Evolutionary conservation across 2,888 invertebrate genomes (phyloP), one percentile per base, ranked within the genome.

Genomic region (Azorinus chamasolen): DNA sequence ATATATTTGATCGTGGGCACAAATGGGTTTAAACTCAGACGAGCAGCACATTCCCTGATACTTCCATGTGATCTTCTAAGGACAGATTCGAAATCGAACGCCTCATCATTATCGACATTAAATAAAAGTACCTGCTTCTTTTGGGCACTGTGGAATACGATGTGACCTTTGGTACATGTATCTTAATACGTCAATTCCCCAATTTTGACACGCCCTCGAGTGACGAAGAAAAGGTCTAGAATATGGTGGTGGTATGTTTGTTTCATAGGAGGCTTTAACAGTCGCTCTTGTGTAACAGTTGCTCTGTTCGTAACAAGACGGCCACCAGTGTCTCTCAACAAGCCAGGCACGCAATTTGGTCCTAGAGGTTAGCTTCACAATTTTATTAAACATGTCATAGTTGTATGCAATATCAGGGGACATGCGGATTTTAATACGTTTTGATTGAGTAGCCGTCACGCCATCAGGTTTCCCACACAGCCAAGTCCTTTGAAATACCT

Each of bases 341-440:
- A 89, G 79, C 88, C 88, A 89, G 2, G 83, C 87, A n/a, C 84
- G 64, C 16, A 89, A 45, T 61, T 83, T 87, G 2, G 83, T 76
- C 14, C 62, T 58, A 12, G 57, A 57, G 22, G 83, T 78, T 12
- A 83, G 53, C 10, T 51, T 63, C 1, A 79, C 64, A 16, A 73
- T 45, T 43, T 53, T 70, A 43, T 87, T 88, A 50, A 87, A 87
- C 25, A 77, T 55, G 45, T 88, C 87, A 25, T 86, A 87, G 58
- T 86, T 81, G 61, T 83, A 88, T 2, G 74, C 83, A 25, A 87
- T 22, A 20, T 72, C 54, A 20, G 75, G 74, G 8, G 84, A 76
- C 14, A 88, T 25, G 24, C 72, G 69, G 22, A 88, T 54, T 63
- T 61, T 73, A 10, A 87, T 62, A 32, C 37, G 66, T 59, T 72